These are phyloP conservation scores for Plusia festucae DNA, from an alignment of 2,888 invertebrate species.

Conservation along the genomic window DNA sequence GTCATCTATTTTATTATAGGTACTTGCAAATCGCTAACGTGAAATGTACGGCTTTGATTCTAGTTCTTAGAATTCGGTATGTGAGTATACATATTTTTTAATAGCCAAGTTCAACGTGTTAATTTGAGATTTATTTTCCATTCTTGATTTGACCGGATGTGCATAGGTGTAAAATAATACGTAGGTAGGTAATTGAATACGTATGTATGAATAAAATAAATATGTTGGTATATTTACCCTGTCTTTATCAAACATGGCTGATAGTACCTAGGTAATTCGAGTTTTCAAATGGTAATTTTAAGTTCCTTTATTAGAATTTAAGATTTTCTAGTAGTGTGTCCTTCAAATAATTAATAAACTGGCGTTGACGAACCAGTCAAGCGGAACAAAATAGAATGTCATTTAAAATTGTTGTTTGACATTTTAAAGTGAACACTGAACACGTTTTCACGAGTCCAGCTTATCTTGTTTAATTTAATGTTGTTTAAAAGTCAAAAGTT, in stretches of 20 bases:
- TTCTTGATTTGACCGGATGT: not conserved
- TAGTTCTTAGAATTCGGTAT: not conserved
- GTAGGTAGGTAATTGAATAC: not conserved
- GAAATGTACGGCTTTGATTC: conserved; percentile 11
- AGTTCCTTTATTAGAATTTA: conserved; percentile 16
- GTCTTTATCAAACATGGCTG: not conserved
- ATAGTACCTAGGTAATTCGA: no score
- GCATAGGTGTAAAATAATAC: not conserved
- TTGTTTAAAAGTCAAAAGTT: not conserved
- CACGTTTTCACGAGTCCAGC: not conserved
- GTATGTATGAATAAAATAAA: not conserved
- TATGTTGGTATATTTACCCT: not conserved
- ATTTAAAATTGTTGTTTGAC: not conserved
- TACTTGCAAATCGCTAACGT: conserved; percentile 22
- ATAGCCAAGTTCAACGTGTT: not conserved
- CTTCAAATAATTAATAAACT: conserved; percentile 15
- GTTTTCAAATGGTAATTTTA: not conserved
- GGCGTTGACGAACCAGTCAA: not conserved
- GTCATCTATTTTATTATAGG: conserved; percentile 31
- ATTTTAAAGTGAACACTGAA: not conserved
- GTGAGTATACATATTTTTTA: not conserved
- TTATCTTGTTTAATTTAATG: not conserved
- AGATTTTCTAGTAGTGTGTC: conserved; percentile 6
- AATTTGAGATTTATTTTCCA: not conserved
- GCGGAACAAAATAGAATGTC: not conserved